These are phyloP conservation scores for Orcinus orca DNA, from an alignment of 2,113 vertebrate species.

Conservation along the genomic window DNA sequence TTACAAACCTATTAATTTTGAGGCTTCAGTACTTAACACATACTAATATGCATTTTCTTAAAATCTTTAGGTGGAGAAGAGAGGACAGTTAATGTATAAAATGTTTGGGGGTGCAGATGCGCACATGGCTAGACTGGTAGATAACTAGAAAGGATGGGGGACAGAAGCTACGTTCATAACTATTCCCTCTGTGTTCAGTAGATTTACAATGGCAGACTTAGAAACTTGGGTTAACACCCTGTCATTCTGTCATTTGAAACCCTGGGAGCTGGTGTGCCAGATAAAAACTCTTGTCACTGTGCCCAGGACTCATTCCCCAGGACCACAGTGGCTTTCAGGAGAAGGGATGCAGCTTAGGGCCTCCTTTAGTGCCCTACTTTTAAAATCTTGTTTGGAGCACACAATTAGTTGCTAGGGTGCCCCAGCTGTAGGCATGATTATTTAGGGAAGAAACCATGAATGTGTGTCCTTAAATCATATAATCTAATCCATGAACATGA, in stretches of 20 bases:
- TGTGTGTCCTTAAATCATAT: not conserved
- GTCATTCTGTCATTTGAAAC: conserved; percentile 43
- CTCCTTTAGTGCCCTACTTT: not conserved
- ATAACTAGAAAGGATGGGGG: not conserved
- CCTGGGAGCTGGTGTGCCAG: not conserved
- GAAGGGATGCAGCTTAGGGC: not conserved
- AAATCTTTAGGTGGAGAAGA: not conserved
- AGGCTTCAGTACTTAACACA: not conserved
- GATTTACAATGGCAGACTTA: not conserved
- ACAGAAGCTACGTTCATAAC: not conserved
- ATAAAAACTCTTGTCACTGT: not conserved
- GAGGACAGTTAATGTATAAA: not conserved
- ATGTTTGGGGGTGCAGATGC: not conserved
- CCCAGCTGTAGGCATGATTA: not conserved
- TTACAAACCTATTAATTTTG: not conserved
- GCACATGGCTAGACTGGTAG: not conserved
- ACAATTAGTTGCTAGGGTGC: not conserved
- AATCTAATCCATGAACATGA: not conserved
- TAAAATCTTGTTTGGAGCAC: not conserved
- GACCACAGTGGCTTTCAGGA: not conserved
- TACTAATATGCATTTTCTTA: not conserved
- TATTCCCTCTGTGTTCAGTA: not conserved
- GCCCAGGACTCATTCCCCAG: not conserved
- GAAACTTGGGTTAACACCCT: not conserved
- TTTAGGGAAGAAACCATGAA: not conserved